phyloP scores from a whole-genome alignment of 2,888 invertebrate species.

The Platynereis dumerilii region DNA sequence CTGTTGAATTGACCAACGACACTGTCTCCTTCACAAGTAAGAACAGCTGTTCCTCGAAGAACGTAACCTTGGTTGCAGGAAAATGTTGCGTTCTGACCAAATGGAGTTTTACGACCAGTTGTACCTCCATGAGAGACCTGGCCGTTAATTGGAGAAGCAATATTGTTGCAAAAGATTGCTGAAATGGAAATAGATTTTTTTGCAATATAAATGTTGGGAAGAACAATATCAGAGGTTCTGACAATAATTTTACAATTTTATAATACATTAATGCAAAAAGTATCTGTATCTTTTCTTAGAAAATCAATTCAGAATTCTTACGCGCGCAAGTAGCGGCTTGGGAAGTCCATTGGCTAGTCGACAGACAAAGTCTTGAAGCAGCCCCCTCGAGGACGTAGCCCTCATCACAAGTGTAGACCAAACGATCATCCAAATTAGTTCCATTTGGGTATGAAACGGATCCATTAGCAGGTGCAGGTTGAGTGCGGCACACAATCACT shows the following conservation, averaged over 20 bases:
- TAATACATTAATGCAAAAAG: no score
- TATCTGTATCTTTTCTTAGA: no score
- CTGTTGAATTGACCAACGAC: no score
- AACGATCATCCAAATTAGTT: neutral
- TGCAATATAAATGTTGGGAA: no score
- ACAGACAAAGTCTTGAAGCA: neutral
- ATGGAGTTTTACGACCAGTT: no score
- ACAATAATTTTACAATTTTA: no score
- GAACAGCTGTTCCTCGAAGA: neutral
- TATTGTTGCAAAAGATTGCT: no score
- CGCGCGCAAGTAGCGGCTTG: neutral
- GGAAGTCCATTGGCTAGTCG: neutral
- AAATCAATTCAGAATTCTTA: conserved; percentile 4
- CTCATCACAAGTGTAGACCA: neutral
- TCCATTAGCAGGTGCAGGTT: neutral
- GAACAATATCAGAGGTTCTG: no score
- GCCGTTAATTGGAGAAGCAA: no score
- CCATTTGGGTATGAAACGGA: neutral
- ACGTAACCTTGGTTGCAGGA: conserved; percentile 1
- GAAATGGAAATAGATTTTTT: no score
- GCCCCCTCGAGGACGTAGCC: neutral
- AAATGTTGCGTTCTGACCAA: neutral
- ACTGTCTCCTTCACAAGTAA: neutral
- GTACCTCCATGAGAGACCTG: no score
- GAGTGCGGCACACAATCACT: neutral